Base-by-base conservation (phyloP, 2,113 vertebrate genomes). In the Laterallus jamaicensis region DNA sequence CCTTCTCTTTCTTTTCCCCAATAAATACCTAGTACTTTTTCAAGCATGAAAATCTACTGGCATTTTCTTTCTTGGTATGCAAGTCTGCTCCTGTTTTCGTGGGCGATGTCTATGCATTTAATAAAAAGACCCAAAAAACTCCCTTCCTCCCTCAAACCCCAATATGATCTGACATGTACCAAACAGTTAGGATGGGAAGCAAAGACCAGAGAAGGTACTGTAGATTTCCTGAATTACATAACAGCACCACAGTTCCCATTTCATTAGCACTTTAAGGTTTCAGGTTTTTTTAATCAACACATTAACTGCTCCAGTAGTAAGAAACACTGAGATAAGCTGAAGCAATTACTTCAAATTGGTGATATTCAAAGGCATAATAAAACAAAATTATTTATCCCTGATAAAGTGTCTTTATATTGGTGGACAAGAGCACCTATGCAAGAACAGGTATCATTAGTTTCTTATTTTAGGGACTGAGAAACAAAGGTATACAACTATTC, bases 1-100 rank as follows among this genome's bases (percentile, higher is more conserved):
- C 59, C 18, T 11, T 60, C 26, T 47, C 68, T 74, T 82, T 56
- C 2, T 5, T 47, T 67, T 64, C 37, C 55, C 15, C 29, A 60
- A n/a, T 8, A 77, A 96, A 91, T 82, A 85, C 59, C 62, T 66
- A 62, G 21, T 18, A 44, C 16, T 17, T 87, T 89, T 80, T 95
- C 82, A 92, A 80, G 87, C 84, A 68, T 84, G 49, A 88, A 90
- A 22, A 52, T 93, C 89, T 83, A 39, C 58, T 54, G 73, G 66
- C 66, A 92, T 79, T 42, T 91, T 64, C 52, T 64, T 82, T 70
- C 82, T 77, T 39, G 39, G 21, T 82, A 32, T 76, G 77, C 86
- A 95, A 93, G 88, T 78, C 88, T 87, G 50, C 54, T 92, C 86
- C 56, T 93, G 77, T 88, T 94, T 93, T 86, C 73, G 76, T 42